These are phyloP conservation scores for Stichodactyla mertensii DNA, from an alignment of 64 coral and sea anemone genomes.

Conservation along the genomic window DNA sequence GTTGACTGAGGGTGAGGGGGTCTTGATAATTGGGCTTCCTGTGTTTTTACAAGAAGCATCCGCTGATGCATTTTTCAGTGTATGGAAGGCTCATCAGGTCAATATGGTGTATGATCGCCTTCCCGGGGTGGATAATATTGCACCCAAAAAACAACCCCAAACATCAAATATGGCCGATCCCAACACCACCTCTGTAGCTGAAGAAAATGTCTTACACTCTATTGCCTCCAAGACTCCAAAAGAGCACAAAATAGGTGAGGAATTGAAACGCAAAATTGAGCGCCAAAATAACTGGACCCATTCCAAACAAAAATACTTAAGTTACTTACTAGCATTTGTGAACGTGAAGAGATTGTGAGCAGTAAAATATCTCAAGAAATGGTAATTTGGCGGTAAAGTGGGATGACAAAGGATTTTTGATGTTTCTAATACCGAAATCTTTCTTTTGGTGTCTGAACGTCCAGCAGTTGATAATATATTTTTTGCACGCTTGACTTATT, in stretches of 20 bases:
- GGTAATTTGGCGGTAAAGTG: neutral
- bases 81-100: neutral
- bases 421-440: neutral
- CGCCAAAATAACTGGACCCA: neutral
- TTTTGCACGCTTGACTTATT: neutral
- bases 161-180: constrained; percentile 21
- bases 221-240: constrained; percentile 68
- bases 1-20: neutral
- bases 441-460: neutral
- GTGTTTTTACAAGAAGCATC: neutral
- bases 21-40: neutral
- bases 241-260: constrained; percentile 81
- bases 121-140: constrained; percentile 53
- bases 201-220: constrained; percentile 68
- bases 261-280: neutral
- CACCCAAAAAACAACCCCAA: constrained; percentile 1
- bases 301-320: neutral
- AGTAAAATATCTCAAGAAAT: neutral
- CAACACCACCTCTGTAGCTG: constrained; percentile 35
- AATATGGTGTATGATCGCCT: constrained; percentile 85
- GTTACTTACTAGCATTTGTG: neutral
- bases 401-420: neutral
- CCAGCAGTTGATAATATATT: neutral
- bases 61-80: neutral
- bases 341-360: neutral